Base-by-base conservation (phyloP, 37 sponge, comb jelly and placozoan genomes). In the Agelas oroides region DNA sequence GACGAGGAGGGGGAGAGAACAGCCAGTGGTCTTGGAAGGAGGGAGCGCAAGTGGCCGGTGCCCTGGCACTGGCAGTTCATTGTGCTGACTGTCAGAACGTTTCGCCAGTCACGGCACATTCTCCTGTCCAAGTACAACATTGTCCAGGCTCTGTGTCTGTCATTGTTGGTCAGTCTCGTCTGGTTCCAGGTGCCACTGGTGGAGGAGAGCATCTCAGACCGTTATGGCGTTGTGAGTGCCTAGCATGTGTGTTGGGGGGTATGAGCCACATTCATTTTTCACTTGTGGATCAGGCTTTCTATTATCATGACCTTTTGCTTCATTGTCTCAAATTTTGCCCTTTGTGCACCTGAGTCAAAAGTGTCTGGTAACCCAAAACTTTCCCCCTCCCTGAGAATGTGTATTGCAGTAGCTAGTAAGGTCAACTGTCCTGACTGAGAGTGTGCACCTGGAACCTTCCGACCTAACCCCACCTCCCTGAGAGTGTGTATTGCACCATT, bases 151-250 rank as follows among this genome's bases (percentile, higher is more conserved):
- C 21, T 92, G 8, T 25, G 54, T 23, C 20, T 89, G 40, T 5
- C 90, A 14, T 13, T 89, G 0, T 40, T 89, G 21, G 79, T 62
- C 13, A 35, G 83, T 35, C 46, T 92, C 21, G 55, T 85, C 34
- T 95, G 94, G 89, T 95, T 95, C 70, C 95, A 89, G 78, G 69
- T 88, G 0, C 86, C 91, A 2, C 46, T 62, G 8, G 69, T 57
- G 23, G 95, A 91, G 61, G 61, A 31, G 55, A 65, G 72, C 82
- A 83, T 94, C 34, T 62, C 71, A 36, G 88, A 88, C 39, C 38
- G 73, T 64, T 52, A 25, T 34, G 92, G 89, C 17, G 54, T 65
- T 67, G 76, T 84, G 28, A 63, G 58, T 68, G 46, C 12, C 17
- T 2, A 6, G 11, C 27, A 30, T 6, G 20, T 58, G 59, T 17